phyloP scores from a whole-genome alignment of 1,140 invertebrate genomes.

The Brachionus rotundiformis region DNA sequence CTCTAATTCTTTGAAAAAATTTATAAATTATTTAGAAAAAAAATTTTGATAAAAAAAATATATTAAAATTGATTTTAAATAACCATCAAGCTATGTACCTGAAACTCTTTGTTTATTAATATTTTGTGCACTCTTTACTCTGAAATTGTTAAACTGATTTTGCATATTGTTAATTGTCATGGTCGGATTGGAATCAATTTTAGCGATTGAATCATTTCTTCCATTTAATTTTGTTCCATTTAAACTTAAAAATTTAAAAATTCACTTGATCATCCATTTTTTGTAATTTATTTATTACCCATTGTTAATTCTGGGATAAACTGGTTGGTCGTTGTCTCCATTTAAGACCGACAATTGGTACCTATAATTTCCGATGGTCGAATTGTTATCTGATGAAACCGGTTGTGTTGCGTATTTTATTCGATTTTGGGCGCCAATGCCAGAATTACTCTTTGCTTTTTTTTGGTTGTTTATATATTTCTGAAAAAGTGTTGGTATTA shows the following conservation, averaged over 20 bases:
- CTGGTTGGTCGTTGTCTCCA: not conserved
- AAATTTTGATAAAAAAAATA: too few species aligned
- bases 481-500: constrained; percentile 19
- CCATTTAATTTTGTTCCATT: constrained; percentile 18
- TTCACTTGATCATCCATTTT: not conserved
- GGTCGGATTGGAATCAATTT: constrained; percentile 14
- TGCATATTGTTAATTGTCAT: constrained; percentile 38
- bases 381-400: not conserved
- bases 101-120: constrained; percentile 32
- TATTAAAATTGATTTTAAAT: too few species aligned
- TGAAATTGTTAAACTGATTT: constrained; percentile 42
- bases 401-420: not conserved
- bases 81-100: not conserved
- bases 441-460: constrained; percentile 10
- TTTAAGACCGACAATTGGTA: constrained; percentile 38
- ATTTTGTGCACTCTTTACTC: constrained; percentile 46
- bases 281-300: not conserved
- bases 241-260: not conserved
- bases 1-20: not conserved
- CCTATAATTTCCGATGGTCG: constrained; percentile 14
- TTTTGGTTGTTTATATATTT: constrained; percentile 35
- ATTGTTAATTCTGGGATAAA: not conserved
- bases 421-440: not conserved
- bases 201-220: not conserved
- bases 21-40: too few species aligned